phyloP scores from a whole-genome alignment of 2,888 invertebrate species.

The Busseola fusca region DNA sequence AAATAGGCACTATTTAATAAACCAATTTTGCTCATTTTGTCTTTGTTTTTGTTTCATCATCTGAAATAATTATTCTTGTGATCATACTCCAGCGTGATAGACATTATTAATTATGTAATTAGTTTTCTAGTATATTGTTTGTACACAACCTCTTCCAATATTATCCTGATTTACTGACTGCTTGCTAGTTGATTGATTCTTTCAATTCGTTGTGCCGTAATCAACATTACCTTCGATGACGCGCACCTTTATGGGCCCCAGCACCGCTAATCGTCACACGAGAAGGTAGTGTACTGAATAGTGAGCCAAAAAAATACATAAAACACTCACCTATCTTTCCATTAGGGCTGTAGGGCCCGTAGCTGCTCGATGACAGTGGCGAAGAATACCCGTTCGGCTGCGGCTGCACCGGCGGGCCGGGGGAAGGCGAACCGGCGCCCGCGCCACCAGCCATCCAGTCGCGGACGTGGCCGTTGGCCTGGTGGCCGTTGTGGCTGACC shows the following conservation, averaged over 20 bases:
- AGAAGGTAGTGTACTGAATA: neutral
- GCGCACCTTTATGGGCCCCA: no score
- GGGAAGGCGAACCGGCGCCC: conserved; percentile 90
- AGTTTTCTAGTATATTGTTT: neutral
- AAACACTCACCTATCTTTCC: conserved; percentile 94
- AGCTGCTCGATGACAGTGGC: conserved; percentile 95
- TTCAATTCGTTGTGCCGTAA: neutral
- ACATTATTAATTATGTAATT: neutral
- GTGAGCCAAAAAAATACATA: neutral
- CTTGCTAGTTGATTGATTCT: neutral
- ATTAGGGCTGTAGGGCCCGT: conserved; percentile 96
- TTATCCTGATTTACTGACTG: neutral
- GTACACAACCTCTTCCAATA: neutral
- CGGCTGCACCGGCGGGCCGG: conserved; percentile 90
- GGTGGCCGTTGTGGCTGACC: conserved; percentile 87
- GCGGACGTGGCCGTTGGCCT: conserved; percentile 84
- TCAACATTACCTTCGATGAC: no score
- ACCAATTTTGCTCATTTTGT: neutral
- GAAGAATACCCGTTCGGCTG: conserved; percentile 94
- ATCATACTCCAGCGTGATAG: neutral
- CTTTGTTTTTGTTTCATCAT: conserved; percentile 3
- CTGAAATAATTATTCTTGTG: neutral
- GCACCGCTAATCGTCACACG: no score
- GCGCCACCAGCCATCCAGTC: conserved; percentile 88
- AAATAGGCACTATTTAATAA: neutral